Percentiles rank a stretch among this genome's conserved stretches.
Evolutionary conservation across 2,113 vertebrate species (phyloP).

Genomic region (Cololabis saira): DNA sequence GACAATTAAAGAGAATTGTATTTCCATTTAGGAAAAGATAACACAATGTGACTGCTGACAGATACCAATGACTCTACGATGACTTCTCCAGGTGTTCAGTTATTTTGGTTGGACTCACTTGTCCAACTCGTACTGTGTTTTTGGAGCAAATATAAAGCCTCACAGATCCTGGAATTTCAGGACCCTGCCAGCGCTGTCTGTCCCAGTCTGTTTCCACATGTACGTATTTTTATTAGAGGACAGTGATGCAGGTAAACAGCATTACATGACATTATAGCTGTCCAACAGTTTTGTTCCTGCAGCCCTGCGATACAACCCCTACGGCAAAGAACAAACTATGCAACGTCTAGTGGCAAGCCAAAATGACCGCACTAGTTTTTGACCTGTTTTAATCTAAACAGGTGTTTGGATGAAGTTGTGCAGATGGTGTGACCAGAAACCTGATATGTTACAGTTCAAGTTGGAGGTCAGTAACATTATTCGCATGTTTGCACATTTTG

Average conservation of each 20-base stretch:
- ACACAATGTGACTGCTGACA: constrained; percentile 8
- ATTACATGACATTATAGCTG: neutral
- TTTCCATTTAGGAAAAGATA: constrained; percentile 2
- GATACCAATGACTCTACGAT: constrained; percentile 33
- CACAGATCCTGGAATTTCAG: constrained; percentile 37
- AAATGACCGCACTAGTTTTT: too few species aligned
- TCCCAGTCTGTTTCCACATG: neutral
- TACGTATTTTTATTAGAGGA: neutral
- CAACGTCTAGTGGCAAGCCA: too few species aligned
- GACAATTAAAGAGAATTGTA: neutral
- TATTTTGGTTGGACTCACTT: constrained; percentile 6
- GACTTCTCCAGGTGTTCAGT: constrained; percentile 34
- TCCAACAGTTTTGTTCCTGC: too few species aligned
- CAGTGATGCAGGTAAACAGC: neutral
- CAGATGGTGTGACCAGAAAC: too few species aligned
- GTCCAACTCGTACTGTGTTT: constrained; percentile 33
- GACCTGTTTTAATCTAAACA: too few species aligned
- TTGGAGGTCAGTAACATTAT: too few species aligned
- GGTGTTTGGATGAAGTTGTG: too few species aligned
- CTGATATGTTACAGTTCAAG: too few species aligned
- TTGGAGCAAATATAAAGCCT: constrained; percentile 46
- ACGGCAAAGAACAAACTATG: too few species aligned
- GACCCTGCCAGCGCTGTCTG: neutral
- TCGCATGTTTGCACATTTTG: too few species aligned
- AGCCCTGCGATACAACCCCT: too few species aligned